A percentile compares a stretch with the other conserved stretches of the same genome.
Conservation (phyloP, 2,113 vertebrate genomes). For the Tragelaphus scriptus region DNA sequence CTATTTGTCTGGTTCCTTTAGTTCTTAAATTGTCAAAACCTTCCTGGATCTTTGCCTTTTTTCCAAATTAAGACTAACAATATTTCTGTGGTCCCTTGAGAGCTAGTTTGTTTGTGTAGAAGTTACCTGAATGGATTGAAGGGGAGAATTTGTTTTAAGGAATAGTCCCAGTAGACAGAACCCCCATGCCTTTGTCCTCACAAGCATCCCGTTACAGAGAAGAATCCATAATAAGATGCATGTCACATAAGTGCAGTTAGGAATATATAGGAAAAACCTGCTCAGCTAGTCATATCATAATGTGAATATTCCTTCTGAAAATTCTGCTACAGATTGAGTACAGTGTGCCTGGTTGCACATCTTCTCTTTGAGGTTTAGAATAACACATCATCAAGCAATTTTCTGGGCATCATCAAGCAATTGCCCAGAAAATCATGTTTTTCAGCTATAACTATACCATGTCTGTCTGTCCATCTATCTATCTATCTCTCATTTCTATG, state of each 20-base stretch:
- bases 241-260: background rate
- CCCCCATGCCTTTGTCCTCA: background rate
- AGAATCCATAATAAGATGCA: background rate
- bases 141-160: background rate
- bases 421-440: background rate
- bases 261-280: background rate
- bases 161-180: background rate
- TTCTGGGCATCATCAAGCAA: background rate
- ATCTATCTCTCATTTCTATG: background rate
- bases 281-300: background rate
- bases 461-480: background rate
- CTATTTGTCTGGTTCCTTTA: background rate
- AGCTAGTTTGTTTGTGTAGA: conserved; percentile 7
- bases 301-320: background rate
- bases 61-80: background rate
- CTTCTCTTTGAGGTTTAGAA: background rate
- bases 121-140: background rate
- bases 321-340: background rate
- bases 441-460: background rate
- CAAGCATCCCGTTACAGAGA: background rate
- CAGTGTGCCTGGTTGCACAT: background rate
- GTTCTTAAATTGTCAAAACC: background rate
- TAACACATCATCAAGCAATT: background rate
- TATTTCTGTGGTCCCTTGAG: background rate
- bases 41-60: conserved; percentile 7